Conservation (phyloP, 2,888 invertebrate species). For the Caenorhabditis macrosperma region DNA sequence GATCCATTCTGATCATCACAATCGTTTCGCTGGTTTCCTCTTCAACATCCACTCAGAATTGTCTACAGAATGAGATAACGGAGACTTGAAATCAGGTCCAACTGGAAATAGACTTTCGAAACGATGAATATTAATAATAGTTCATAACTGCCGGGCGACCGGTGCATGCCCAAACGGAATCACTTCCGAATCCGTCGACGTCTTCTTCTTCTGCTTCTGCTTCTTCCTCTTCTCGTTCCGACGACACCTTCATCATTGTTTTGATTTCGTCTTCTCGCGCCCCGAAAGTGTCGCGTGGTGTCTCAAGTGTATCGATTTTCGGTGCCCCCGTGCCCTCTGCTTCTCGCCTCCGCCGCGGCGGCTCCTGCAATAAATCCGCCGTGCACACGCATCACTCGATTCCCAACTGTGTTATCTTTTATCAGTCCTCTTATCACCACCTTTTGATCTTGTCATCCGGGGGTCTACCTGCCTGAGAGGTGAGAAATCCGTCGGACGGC, state of each 20-base stretch:
- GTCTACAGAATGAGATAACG: no score
- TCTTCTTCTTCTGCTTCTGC: neutral
- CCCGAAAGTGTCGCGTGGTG: neutral
- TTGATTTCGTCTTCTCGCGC: no score
- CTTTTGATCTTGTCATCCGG: constrained; percentile 38
- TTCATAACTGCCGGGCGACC: no score
- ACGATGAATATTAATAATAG: no score
- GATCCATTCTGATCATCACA: no score
- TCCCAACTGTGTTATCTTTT: constrained; percentile 10
- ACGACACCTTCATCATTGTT: neutral
- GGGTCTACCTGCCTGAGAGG: constrained; percentile 12
- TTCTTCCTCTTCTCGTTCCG: neutral
- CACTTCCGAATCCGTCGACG: constrained; percentile 5
- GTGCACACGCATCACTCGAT: neutral
- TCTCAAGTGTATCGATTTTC: constrained; percentile 41
- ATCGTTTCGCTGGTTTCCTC: no score
- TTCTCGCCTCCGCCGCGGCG: neutral
- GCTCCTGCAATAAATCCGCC: constrained; percentile 32
- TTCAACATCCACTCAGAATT: no score
- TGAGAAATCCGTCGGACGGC: neutral
- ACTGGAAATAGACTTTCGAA: no score
- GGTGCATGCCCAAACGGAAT: no score
- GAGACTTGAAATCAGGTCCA: no score
- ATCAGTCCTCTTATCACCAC: constrained; percentile 34
- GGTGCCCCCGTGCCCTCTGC: constrained; percentile 3